phyloP scores from a whole-genome alignment of 2,113 vertebrate species.

The Pogonocichla stellata region DNA sequence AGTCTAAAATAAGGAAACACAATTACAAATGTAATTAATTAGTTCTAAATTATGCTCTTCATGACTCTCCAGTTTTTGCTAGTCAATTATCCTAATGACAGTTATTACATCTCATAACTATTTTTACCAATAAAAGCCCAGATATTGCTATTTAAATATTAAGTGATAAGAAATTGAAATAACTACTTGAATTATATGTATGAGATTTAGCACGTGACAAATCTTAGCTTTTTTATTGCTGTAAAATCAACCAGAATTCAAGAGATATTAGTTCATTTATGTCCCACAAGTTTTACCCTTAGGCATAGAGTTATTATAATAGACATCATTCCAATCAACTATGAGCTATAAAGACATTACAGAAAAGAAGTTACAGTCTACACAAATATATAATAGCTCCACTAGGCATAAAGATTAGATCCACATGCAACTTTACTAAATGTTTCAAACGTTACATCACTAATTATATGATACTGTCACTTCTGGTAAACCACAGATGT shows the following conservation, averaged over 20 bases:
- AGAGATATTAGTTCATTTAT: neutral
- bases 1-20: neutral
- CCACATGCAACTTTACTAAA: conserved; percentile 41
- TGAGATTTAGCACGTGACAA: neutral
- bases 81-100: neutral
- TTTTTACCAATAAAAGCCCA: neutral
- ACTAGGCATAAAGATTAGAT: conserved; percentile 56
- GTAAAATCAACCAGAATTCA: neutral
- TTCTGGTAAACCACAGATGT: conserved; percentile 61
- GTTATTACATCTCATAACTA: neutral
- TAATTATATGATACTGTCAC: conserved; percentile 61
- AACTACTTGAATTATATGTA: neutral
- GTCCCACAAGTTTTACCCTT: neutral
- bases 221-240: neutral
- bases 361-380: conserved; percentile 30
- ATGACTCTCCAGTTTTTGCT: neutral
- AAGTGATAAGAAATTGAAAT: neutral
- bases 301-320: neutral
- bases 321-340: conserved; percentile 2
- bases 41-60: neutral
- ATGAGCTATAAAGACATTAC: conserved; percentile 14
- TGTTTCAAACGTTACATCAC: conserved; percentile 59
- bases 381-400: conserved; percentile 21
- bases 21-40: neutral
- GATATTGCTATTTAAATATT: neutral